Evolutionary conservation across 2,888 invertebrate species (phyloP), one percentile per base, ranked within the genome.

Genomic region (Cryptosula pallasiana): DNA sequence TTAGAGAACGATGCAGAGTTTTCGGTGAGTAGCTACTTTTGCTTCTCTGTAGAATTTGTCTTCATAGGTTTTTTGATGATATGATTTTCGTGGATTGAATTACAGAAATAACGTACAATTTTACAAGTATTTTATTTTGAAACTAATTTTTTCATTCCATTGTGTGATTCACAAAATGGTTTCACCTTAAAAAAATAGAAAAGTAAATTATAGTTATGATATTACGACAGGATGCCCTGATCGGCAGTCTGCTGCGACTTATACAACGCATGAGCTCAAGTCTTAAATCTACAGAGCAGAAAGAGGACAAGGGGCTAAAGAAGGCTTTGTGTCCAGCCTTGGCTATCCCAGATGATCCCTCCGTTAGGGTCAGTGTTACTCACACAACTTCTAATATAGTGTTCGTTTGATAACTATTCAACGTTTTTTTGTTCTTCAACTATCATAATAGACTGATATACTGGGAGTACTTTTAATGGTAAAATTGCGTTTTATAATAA

Each of bases 151-250:
- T 25, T 69, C 57, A 69, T 73, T 20, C n/a, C n/a, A n/a, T n/a
- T n/a, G n/a, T n/a, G n/a, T n/a, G n/a, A n/a, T n/a, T n/a, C n/a
- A n/a, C n/a, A n/a, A n/a, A n/a, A n/a, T n/a, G n/a, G n/a, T n/a
- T n/a, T n/a, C n/a, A n/a, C n/a, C n/a, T n/a, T n/a, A n/a, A n/a
- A n/a, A n/a, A n/a, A n/a, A n/a, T n/a, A n/a, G n/a, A n/a, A n/a
- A n/a, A n/a, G n/a, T n/a, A n/a, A n/a, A n/a, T n/a, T n/a, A n/a
- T n/a, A n/a, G n/a, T n/a, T n/a, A n/a, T n/a, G n/a, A n/a, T n/a
- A n/a, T n/a, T n/a, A n/a, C n/a, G n/a, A n/a, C n/a, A n/a, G 88
- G 98, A 99, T 82, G 97, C 98, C 0, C 92, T 99, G 78, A 90
- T 93, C 77, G 91, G 93, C 0, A 99, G 96, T 85, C 87, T 99